Conservation (phyloP, 2,797 vertebrate species). For the Clarias laeviceps region DNA sequence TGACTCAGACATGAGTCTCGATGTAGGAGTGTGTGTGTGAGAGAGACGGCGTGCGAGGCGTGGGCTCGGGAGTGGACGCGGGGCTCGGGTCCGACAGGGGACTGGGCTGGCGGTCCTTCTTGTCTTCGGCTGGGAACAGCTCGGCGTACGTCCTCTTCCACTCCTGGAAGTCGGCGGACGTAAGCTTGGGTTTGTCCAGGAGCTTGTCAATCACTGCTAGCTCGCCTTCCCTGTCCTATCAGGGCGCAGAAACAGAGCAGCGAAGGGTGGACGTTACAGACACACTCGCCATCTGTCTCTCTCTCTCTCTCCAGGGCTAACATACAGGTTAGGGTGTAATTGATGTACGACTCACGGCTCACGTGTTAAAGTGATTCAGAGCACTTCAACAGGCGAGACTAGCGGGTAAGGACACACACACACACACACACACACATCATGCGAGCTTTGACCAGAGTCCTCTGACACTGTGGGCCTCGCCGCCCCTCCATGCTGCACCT, state of each 20-base stretch:
- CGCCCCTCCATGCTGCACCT: slow-evolving; percentile 40
- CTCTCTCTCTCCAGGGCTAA: slow-evolving; percentile 23
- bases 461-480: slow-evolving; percentile 54
- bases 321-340: slow-evolving; percentile 47
- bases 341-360: slow-evolving; percentile 38
- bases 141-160: slow-evolving; percentile 96
- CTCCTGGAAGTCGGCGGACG: slow-evolving; percentile 95
- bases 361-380: slow-evolving; percentile 47
- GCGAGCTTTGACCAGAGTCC: slow-evolving; percentile 57
- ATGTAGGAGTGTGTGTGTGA: slow-evolving; percentile 97
- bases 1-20: slow-evolving; percentile 91
- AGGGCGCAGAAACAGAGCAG: slow-evolving; percentile 78
- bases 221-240: slow-evolving; percentile 98
- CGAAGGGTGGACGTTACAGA: slow-evolving; percentile 58
- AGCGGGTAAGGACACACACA: slow-evolving; percentile 28
- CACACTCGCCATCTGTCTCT: slow-evolving; percentile 52
- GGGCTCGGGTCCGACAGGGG: slow-evolving; percentile 74
- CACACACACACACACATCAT: slow-evolving; percentile 52
- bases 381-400: slow-evolving; percentile 33
- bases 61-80: slow-evolving; percentile 64
- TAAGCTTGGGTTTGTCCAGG: slow-evolving; percentile 91
- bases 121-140: slow-evolving; percentile 85
- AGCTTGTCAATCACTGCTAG: slow-evolving; percentile 96
- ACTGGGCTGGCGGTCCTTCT: slow-evolving; percentile 74
- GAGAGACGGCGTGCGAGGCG: slow-evolving; percentile 82